Evolutionary conservation across 2,888 invertebrate species (phyloP).

Genomic region (Eupeodes latifasciatus): DNA sequence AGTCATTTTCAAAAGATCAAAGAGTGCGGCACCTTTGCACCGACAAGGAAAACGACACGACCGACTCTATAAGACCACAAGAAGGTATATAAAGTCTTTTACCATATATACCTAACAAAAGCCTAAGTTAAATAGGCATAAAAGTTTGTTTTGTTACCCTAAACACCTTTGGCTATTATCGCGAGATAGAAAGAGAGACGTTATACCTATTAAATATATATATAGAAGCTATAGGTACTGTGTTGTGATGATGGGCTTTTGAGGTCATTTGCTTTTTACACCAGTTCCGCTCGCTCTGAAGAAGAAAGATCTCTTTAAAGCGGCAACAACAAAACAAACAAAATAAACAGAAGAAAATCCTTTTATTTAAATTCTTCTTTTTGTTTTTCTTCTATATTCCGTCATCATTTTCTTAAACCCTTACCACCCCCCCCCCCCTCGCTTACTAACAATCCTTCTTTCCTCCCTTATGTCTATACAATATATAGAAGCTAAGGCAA

Average conservation of each 20-base stretch:
- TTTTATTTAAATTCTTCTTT: conserved; percentile 25
- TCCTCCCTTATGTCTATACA: too few species aligned
- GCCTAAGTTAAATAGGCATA: conserved; percentile 63
- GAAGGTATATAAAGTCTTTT: conserved; percentile 11
- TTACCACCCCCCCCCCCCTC: neutral
- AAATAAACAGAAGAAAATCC: conserved; percentile 50
- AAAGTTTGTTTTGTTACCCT: conserved; percentile 61
- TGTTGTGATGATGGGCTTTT: conserved; percentile 30
- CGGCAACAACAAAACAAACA: conserved; percentile 27
- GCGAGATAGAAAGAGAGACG: neutral
- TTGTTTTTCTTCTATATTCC: neutral
- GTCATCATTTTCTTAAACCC: neutral
- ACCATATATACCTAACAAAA: conserved; percentile 20
- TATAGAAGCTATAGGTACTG: too few species aligned
- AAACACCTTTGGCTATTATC: conserved; percentile 43
- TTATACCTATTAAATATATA: neutral
- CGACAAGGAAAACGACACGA: too few species aligned
- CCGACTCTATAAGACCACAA: too few species aligned
- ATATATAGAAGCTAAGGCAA: neutral
- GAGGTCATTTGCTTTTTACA: conserved; percentile 71
- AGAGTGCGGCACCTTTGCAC: conserved; percentile 32
- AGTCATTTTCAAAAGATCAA: conserved; percentile 42
- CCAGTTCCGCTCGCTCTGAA: conserved; percentile 11
- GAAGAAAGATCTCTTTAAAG: conserved; percentile 47
- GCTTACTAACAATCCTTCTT: too few species aligned